Conservation (phyloP, 2,797 vertebrate genomes). For the Myotis planiceps region DNA sequence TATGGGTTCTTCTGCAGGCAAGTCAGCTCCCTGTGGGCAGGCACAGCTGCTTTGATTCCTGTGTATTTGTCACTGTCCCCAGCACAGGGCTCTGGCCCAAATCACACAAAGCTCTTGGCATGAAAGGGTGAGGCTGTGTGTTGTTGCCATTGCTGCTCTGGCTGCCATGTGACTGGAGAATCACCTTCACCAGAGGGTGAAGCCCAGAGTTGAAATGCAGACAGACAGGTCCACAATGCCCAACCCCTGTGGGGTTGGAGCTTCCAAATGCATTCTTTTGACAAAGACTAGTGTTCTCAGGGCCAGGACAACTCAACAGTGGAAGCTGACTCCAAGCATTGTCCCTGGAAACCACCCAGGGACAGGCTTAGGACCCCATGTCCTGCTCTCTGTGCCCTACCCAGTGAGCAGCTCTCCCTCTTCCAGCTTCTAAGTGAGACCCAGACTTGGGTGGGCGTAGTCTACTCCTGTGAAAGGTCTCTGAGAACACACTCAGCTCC, state of each 20-base stretch:
- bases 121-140: background rate
- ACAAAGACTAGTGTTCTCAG: constrained; percentile 4
- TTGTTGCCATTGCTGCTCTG: background rate
- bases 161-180: background rate
- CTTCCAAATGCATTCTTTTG: constrained; percentile 56
- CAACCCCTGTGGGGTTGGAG: background rate
- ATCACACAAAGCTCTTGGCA: background rate
- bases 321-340: background rate
- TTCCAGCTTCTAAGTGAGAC: background rate
- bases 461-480: background rate
- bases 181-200: background rate
- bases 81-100: background rate
- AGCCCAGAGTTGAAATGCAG: constrained; percentile 32
- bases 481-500: background rate
- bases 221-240: constrained; percentile 54
- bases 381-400: background rate
- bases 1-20: background rate
- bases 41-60: background rate
- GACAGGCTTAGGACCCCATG: background rate
- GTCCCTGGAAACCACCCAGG: background rate
- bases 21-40: background rate
- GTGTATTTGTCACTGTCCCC: background rate
- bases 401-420: background rate
- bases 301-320: background rate
- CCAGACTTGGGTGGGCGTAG: background rate